These are phyloP conservation scores for Papilio protenor DNA, from an alignment of 2,888 invertebrate genomes.

Conservation along the genomic window DNA sequence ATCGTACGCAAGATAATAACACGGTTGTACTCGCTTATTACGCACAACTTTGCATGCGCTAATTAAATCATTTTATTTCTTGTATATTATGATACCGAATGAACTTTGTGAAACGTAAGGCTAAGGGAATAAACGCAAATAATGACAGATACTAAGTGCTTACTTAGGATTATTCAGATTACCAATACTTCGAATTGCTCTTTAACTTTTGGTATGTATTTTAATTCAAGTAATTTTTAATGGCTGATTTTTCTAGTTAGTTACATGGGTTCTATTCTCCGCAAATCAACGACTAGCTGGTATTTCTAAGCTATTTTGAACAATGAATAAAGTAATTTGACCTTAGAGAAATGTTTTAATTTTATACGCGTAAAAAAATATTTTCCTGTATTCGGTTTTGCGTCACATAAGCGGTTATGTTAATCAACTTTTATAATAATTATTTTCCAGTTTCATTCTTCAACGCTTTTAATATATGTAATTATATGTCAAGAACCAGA, in stretches of 20 bases:
- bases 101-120: neutral
- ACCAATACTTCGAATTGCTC: neutral
- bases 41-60: constrained; percentile 37
- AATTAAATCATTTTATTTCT: constrained; percentile 37
- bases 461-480: constrained; percentile 35
- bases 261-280: too few species aligned
- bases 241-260: too few species aligned
- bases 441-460: constrained; percentile 36
- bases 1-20: constrained; percentile 40
- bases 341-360: neutral
- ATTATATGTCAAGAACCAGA: constrained; percentile 38
- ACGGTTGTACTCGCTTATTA: constrained; percentile 45
- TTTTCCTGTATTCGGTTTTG: constrained; percentile 19
- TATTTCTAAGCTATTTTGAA: neutral
- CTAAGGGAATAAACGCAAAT: neutral
- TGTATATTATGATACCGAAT: neutral
- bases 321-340: neutral
- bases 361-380: neutral
- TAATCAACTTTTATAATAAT: constrained; percentile 20
- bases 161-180: neutral
- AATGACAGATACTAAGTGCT: neutral
- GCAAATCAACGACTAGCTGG: too few species aligned
- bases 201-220: neutral
- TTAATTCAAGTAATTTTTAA: neutral
- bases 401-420: neutral